phyloP scores from a whole-genome alignment of 1,140 invertebrate species.

The Pygmarrhopalites habei region DNA sequence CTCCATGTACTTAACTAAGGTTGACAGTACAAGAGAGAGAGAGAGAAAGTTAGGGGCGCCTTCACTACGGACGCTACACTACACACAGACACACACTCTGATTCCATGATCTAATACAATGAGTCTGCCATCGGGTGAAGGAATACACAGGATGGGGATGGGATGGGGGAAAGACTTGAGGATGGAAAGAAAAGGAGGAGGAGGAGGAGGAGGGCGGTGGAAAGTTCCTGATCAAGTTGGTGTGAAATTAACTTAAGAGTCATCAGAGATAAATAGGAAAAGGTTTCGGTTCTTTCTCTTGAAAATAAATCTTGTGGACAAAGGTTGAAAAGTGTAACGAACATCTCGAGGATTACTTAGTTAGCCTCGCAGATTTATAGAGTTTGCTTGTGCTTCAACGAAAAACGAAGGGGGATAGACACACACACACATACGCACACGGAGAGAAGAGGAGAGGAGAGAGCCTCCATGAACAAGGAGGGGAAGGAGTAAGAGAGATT shows the following conservation, averaged over 20 bases:
- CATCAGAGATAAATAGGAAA: constrained; percentile 38
- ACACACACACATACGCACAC: neutral
- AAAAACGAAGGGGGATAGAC: neutral
- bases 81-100: neutral
- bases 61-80: too few relatives aligned
- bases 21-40: constrained; percentile 18
- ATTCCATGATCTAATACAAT: too few relatives aligned
- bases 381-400: neutral
- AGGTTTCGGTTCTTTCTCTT: constrained; percentile 25
- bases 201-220: neutral
- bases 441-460: neutral
- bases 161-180: too few relatives aligned
- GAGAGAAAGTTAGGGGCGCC: neutral
- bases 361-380: constrained; percentile 31
- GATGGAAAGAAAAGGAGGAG: neutral
- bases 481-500: too few relatives aligned
- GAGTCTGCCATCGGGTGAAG: too few relatives aligned
- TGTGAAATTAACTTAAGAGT: constrained; percentile 39
- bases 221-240: constrained; percentile 35
- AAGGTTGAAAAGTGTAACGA: constrained; percentile 36
- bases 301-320: constrained; percentile 37
- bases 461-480: too few relatives aligned
- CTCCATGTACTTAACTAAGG: constrained; percentile 14
- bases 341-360: too few relatives aligned
- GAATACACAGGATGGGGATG: too few relatives aligned